A percentile compares a stretch with the other conserved stretches of the same genome.
Evolutionary conservation across 2,888 invertebrate genomes (phyloP).

Genomic region (Germaria angustata): DNA sequence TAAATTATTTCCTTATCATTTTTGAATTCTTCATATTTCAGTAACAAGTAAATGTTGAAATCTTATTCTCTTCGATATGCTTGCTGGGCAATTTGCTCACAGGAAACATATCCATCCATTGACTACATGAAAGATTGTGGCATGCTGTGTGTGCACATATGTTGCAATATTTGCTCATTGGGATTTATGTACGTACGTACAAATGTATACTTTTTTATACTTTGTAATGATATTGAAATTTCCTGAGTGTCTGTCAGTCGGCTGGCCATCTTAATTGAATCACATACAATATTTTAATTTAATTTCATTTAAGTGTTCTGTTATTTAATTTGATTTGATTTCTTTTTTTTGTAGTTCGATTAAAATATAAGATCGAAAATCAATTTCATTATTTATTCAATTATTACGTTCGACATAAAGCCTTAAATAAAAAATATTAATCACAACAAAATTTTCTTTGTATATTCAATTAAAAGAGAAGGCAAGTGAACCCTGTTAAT

Average conservation of each 20-base stretch:
- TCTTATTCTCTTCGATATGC: not conserved
- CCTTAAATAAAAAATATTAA: slow-evolving; percentile 18
- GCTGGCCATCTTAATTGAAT: slow-evolving; percentile 53
- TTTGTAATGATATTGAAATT: slow-evolving; percentile 49
- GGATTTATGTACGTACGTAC: not conserved
- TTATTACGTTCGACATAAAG: slow-evolving; percentile 24
- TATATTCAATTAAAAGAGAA: slow-evolving; percentile 59
- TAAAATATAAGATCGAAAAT: slow-evolving; percentile 58
- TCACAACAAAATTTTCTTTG: slow-evolving; percentile 28
- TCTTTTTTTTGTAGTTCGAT: slow-evolving; percentile 31
- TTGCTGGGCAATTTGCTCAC: not conserved
- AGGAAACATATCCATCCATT: not conserved
- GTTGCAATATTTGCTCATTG: not conserved
- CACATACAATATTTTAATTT: slow-evolving; percentile 46
- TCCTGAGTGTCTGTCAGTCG: slow-evolving; percentile 55
- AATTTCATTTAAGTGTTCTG: slow-evolving; percentile 3
- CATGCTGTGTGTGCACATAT: not conserved
- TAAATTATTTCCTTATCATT: no score
- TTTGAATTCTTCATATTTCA: no score
- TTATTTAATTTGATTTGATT: slow-evolving; percentile 47
- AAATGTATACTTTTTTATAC: not conserved
- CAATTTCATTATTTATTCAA: slow-evolving; percentile 55
- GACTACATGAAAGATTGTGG: not conserved
- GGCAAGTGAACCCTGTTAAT: not conserved
- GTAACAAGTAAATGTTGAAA: no score